Evolutionary conservation across 2,797 vertebrate species (phyloP), one percentile per base, ranked within the genome.

Genomic region (Coregonus suidteri): DNA sequence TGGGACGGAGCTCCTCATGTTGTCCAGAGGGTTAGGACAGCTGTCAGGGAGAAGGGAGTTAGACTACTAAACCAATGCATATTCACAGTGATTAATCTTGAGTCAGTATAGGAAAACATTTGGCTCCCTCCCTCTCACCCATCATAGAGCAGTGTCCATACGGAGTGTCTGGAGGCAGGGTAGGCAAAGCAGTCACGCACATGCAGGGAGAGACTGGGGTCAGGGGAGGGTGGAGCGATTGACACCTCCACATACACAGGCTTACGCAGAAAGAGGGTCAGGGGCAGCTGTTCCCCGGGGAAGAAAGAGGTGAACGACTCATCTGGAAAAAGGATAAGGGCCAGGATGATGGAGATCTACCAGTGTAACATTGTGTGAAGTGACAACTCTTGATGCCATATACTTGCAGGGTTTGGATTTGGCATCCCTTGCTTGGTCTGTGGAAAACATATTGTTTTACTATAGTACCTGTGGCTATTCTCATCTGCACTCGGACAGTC

Each of bases 171-270:
- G 0, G 92, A 93, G 1, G 35, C 75, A 0, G 93, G 93, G 77
- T 91, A 92, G 84, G 93, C 93, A 4, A 92, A 93, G 82, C 93
- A 94, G 56, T 94, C 91, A 73, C 83, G 81, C 0, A 94, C 88
- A 3, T 77, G 85, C 70, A 94, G 80, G 41, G 91, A 91, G 1
- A 94, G 88, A 0, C 76, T 41, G 0, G 86, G 86, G 76, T 93
- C 91, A 0, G 84, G 87, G 18, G 86, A 84, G 0, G 91, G 91
- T 80, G 83, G 85, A 0, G 74, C 73, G 2, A 94, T 83, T 53
- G 91, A 88, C 7, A 94, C 86, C 82, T 94, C 93, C 75, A 94
- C 91, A 4, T 89, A 89, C 0, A 80, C 77, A 5, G 82, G 66
- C 67, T 87, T 16, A 20, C 83, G 84, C 54, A 93, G 74, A 0